Conservation (phyloP, 2,797 vertebrate species). For the Pseudomugil gertrudae region DNA sequence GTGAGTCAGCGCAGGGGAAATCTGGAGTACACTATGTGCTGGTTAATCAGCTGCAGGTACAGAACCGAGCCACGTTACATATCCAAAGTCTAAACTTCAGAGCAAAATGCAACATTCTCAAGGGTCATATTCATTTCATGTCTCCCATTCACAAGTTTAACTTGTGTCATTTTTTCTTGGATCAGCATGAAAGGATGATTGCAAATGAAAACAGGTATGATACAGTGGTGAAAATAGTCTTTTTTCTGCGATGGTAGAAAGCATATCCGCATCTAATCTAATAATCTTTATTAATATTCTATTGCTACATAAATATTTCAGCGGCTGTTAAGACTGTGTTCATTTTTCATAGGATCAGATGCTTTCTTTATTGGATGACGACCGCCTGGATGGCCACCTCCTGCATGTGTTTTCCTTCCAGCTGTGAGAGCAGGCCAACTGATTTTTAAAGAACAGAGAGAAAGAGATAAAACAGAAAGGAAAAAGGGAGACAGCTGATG, state of each 20-base stretch:
- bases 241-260: slow-evolving; percentile 38
- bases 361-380: slow-evolving; percentile 58
- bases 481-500: slow-evolving; percentile 32
- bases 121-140: slow-evolving; percentile 71
- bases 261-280: slow-evolving; percentile 54
- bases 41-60: slow-evolving; percentile 37
- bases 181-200: slow-evolving; percentile 55
- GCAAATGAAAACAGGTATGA: slow-evolving; percentile 44
- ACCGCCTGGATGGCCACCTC: slow-evolving; percentile 49
- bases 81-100: slow-evolving; percentile 27
- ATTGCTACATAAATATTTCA: slow-evolving; percentile 73
- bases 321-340: slow-evolving; percentile 47
- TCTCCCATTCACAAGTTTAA: slow-evolving; percentile 37
- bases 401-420: slow-evolving; percentile 40
- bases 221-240: slow-evolving; percentile 60
- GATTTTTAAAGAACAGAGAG: slow-evolving; percentile 47
- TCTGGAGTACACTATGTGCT: slow-evolving; percentile 28
- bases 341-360: slow-evolving; percentile 64
- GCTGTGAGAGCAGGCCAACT: slow-evolving; percentile 37
- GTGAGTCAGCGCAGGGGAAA: slow-evolving; percentile 27
- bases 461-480: background rate
- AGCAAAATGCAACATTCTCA: slow-evolving; percentile 38
- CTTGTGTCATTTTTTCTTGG: slow-evolving; percentile 4
- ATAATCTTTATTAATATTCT: slow-evolving; percentile 76
- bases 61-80: slow-evolving; percentile 19